phyloP scores from a whole-genome alignment of 2,888 invertebrate genomes.

The Tetanocera ferruginea region DNA sequence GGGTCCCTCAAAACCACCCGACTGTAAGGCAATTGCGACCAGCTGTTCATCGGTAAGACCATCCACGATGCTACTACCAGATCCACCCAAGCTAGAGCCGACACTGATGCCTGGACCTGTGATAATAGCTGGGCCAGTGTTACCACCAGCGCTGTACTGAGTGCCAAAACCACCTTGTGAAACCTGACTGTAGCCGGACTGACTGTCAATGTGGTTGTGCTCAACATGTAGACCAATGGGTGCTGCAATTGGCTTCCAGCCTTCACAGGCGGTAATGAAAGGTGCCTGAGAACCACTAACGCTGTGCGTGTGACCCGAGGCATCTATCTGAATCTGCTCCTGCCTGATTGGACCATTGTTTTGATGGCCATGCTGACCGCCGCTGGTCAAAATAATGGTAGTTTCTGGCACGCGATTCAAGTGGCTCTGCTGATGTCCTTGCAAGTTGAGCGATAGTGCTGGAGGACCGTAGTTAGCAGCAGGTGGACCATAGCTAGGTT shows the following conservation, averaged over 20 bases:
- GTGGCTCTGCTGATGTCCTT: slow-evolving; percentile 54
- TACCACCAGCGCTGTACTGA: slow-evolving; percentile 48
- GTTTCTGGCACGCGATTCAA: slow-evolving; percentile 51
- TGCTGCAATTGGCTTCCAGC: slow-evolving; percentile 89
- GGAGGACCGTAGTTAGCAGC: slow-evolving; percentile 67
- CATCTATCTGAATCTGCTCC: slow-evolving; percentile 64
- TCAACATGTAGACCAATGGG: slow-evolving; percentile 68
- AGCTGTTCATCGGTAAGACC: slow-evolving; percentile 66
- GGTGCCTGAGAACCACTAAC: slow-evolving; percentile 63
- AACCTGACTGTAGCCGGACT: slow-evolving; percentile 64
- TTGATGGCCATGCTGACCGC: not conserved
- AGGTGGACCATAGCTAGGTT: slow-evolving; percentile 69
- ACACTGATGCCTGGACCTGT: slow-evolving; percentile 23
- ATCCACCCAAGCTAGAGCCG: not conserved
- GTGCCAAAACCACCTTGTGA: slow-evolving; percentile 48
- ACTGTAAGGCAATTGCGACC: slow-evolving; percentile 66
- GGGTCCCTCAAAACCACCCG: slow-evolving; percentile 50
- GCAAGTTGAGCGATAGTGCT: slow-evolving; percentile 59
- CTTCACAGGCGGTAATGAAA: slow-evolving; percentile 76
- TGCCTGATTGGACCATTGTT: slow-evolving; percentile 77
- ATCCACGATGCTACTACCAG: slow-evolving; percentile 52
- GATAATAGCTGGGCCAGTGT: not conserved
- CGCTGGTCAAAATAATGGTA: slow-evolving; percentile 56
- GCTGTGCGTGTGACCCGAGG: slow-evolving; percentile 61
- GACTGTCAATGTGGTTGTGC: slow-evolving; percentile 63